Base-by-base conservation (phyloP, 2,888 invertebrate genomes). In the Eulithis testata region DNA sequence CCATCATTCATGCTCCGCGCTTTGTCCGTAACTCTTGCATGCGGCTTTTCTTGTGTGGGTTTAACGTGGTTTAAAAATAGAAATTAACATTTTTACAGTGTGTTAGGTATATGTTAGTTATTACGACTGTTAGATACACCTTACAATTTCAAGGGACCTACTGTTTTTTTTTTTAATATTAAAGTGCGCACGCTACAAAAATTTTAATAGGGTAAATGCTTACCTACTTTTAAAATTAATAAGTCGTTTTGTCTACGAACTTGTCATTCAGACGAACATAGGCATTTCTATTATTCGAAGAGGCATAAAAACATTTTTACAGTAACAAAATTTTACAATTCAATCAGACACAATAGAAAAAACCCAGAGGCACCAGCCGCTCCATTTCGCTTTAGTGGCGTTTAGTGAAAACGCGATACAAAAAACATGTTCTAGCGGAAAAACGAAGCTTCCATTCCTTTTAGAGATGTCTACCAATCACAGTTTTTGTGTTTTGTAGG, bases 381-480 rank as follows among this genome's bases (percentile, higher is more conserved):
- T 68, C 72, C 65, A 68, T 72, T 70, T 68, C 60, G 64, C 66
- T 72, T 60, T 63, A 63, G 62, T 64, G 63, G 57, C 65, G 65
- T 69, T 69, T 66, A 66, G 62, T 54, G 60, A 58, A 62, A 62
- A 49, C 53, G 58, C 45, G 53, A 65, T 67, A 68, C 56, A 60
- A 69, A 69, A 66, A 63, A 63, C 52, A 60, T 55, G 60, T 37
- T 50, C 55, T 60, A 45, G 54, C 45, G 58, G 65, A 61, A 71
- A 61, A 65, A 68, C 63, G 70, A 68, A 63, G 59, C 60, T 53
- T 66, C 52, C 49, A 61, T 65, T 68, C 68, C 71, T 70, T 72
- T 72, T 67, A 63, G 63, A 66, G 47, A 64, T 66, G 52, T 69
- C 65, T 70, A 69, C 66, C 70, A 73, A 70, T 69, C 69, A 66